These are phyloP conservation scores for Epinephelus malabaricus DNA, from an alignment of 2,797 vertebrate species.

Conservation along the genomic window DNA sequence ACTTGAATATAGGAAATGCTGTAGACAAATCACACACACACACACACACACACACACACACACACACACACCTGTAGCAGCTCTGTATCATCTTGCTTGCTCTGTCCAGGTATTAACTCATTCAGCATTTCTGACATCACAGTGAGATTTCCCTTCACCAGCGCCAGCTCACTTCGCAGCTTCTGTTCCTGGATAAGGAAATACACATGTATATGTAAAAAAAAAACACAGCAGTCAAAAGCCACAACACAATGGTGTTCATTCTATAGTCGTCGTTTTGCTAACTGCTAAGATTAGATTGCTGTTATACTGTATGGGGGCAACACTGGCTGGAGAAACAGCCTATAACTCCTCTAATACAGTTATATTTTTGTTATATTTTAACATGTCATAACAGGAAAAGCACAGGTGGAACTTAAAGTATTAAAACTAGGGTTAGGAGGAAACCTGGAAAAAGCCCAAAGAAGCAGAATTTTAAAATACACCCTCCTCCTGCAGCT, in stretches of 20 bases:
- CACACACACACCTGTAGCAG: conserved; percentile 90
- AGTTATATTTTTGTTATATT: background rate
- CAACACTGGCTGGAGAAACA: background rate
- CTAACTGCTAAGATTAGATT: background rate
- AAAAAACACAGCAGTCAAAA: background rate
- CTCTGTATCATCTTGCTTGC: conserved; percentile 88
- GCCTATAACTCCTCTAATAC: background rate
- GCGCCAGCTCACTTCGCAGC: conserved; percentile 91
- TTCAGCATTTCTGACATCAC: conserved; percentile 98
- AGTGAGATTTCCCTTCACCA: conserved; percentile 93
- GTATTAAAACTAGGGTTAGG: background rate
- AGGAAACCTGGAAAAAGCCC: too few species aligned
- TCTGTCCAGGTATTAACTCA: conserved; percentile 90
- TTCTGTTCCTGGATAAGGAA: conserved; percentile 87
- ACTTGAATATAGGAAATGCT: background rate
- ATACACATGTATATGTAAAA: too few species aligned
- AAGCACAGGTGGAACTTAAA: background rate
- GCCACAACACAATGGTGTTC: background rate
- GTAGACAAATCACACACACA: background rate
- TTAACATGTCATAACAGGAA: background rate
- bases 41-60: background rate
- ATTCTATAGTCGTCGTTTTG: background rate
- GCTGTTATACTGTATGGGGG: background rate
- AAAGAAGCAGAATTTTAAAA: too few species aligned
- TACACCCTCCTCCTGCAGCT: too few species aligned